phyloP scores from a whole-genome alignment of 2,888 invertebrate genomes.

The Drosophila niveifrons region DNA sequence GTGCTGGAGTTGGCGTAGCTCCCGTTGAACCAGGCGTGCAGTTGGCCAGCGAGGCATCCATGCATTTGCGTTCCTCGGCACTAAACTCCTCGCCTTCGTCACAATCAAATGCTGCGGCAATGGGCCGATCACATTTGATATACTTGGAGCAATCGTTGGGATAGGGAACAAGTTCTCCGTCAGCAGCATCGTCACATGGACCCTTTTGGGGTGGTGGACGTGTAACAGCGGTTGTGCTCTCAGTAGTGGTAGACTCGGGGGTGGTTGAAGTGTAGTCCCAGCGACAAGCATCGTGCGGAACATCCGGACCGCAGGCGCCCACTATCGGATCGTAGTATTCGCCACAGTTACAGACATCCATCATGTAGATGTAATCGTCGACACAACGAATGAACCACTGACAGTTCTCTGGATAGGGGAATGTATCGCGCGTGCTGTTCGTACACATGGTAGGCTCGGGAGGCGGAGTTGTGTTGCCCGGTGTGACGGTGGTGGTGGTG shows the following conservation, averaged over 20 bases:
- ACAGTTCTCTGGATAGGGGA: conserved; percentile 72
- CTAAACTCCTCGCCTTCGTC: conserved; percentile 68
- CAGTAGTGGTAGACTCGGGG: not conserved
- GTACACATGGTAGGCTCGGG: conserved; percentile 65
- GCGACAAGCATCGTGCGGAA: conserved; percentile 69
- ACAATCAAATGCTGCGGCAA: conserved; percentile 64
- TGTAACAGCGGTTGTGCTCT: conserved; percentile 38
- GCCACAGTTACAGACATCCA: conserved; percentile 62
- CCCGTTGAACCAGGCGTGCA: conserved; percentile 39
- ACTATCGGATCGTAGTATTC: conserved; percentile 73
- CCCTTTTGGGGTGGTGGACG: conserved; percentile 67
- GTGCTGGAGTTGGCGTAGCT: conserved; percentile 7
- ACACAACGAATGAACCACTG: conserved; percentile 74
- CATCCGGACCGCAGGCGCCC: conserved; percentile 64
- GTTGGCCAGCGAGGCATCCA: conserved; percentile 64
- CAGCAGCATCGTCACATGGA: conserved; percentile 58
- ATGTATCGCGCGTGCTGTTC: conserved; percentile 59
- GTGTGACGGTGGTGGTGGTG: conserved; percentile 32
- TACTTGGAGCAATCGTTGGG: conserved; percentile 75
- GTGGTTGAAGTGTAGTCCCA: conserved; percentile 63
- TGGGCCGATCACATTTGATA: conserved; percentile 65
- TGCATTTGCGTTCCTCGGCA: conserved; percentile 49
- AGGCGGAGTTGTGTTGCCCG: conserved; percentile 40
- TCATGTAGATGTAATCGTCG: conserved; percentile 70
- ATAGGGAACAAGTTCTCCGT: conserved; percentile 63